Conservation (phyloP, 37 sponge, comb jelly and placozoan genomes). For the Crambe crambe region DNA sequence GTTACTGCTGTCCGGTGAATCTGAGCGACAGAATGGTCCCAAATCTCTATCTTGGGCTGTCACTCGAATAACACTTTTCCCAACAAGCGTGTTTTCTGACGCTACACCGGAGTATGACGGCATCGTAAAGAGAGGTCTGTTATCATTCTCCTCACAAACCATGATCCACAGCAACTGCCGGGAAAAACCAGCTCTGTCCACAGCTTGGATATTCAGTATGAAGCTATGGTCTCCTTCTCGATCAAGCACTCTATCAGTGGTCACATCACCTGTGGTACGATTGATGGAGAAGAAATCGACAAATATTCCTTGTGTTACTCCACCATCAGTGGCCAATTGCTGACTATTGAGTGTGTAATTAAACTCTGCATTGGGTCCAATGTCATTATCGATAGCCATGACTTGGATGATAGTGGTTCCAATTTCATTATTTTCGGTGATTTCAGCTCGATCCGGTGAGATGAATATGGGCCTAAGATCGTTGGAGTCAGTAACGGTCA, state of each 20-base stretch:
- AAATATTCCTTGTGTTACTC: neutral
- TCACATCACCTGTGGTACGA: constrained; percentile 37
- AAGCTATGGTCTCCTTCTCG: constrained; percentile 44
- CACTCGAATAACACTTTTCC: constrained; percentile 28
- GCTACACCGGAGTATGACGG: neutral
- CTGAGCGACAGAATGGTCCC: constrained; percentile 57
- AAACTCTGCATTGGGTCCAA: constrained; percentile 59
- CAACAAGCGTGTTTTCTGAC: constrained; percentile 26
- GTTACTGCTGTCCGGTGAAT: constrained; percentile 35
- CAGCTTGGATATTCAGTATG: constrained; percentile 1
- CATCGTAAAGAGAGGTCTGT: constrained; percentile 43
- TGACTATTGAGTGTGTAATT: constrained; percentile 25
- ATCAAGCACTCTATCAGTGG: constrained; percentile 19
- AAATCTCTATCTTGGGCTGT: constrained; percentile 36
- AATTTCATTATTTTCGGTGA: constrained; percentile 42
- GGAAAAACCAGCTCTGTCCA: neutral
- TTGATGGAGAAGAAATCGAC: constrained; percentile 42
- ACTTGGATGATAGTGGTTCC: constrained; percentile 18
- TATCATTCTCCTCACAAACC: constrained; percentile 83
- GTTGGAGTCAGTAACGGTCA: constrained; percentile 65
- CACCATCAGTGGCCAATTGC: constrained; percentile 27
- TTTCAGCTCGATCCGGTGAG: constrained; percentile 7
- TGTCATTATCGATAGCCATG: constrained; percentile 52
- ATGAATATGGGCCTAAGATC: constrained; percentile 55
- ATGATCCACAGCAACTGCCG: constrained; percentile 15